Conservation (phyloP, 2,888 invertebrate species). For the Sinotaia quadrata region DNA sequence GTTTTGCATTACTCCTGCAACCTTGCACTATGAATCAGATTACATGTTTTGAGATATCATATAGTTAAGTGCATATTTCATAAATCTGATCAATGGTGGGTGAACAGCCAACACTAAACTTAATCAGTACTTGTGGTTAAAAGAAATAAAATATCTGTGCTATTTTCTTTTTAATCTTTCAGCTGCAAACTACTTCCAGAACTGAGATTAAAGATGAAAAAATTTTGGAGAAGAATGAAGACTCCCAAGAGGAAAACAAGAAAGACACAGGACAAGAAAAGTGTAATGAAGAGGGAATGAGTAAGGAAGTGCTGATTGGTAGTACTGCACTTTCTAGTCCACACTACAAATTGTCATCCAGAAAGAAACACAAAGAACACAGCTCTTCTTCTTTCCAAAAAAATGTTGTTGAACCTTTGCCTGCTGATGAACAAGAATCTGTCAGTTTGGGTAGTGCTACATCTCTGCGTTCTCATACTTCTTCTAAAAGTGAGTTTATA, state of each 20-base stretch:
- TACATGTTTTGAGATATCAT: no score
- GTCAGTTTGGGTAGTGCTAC: conserved; percentile 21
- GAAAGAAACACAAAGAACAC: conserved; percentile 15
- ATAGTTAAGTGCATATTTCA: no score
- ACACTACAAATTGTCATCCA: conserved; percentile 14
- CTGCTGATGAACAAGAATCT: conserved; percentile 1
- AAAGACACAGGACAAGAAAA: conserved; percentile 33
- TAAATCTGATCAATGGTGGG: no score
- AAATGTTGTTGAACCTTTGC: conserved; percentile 42
- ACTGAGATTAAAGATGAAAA: not conserved
- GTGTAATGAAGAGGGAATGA: not conserved
- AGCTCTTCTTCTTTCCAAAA: conserved; percentile 41
- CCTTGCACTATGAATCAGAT: no score
- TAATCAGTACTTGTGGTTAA: no score
- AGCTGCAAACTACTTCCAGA: not conserved
- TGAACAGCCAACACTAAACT: no score
- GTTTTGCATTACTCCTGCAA: no score
- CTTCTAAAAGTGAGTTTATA: conserved; percentile 32
- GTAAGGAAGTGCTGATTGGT: not conserved
- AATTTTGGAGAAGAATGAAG: not conserved
- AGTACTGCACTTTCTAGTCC: conserved; percentile 17
- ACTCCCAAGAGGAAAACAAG: conserved; percentile 26
- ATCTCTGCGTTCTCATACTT: conserved; percentile 21
- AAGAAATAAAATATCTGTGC: no score
- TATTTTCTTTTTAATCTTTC: no score